Evolutionary conservation across 2,797 vertebrate species (phyloP).

Genomic region (Rhinogobio ventralis): DNA sequence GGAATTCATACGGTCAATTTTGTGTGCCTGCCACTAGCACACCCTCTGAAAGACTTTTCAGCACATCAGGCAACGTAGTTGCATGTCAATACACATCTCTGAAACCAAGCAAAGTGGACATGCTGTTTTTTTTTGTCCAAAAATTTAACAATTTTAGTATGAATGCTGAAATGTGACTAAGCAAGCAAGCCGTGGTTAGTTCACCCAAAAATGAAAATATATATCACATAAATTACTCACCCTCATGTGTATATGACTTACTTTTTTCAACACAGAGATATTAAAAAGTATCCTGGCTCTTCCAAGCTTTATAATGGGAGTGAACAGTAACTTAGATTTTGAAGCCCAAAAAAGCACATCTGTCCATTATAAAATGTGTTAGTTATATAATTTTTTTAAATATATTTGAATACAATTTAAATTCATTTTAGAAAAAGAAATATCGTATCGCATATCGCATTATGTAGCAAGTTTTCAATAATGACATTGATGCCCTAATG

Average conservation of each 20-base stretch:
- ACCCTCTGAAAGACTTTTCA: too few relatives aligned
- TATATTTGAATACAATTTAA: background rate
- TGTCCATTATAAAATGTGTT: background rate
- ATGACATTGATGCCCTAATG: too few relatives aligned
- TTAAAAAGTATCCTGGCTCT: too few relatives aligned
- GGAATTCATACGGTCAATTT: background rate
- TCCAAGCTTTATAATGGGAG: too few relatives aligned
- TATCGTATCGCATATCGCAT: background rate
- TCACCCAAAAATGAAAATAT: too few relatives aligned
- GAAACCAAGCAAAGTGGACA: background rate
- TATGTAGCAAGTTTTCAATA: too few relatives aligned
- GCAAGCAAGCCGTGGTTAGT: too few relatives aligned
- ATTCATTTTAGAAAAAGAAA: background rate
- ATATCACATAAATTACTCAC: too few relatives aligned
- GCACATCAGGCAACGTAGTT: too few relatives aligned
- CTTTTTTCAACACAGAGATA: background rate
- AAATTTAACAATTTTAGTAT: background rate
- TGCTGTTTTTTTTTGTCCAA: background rate
- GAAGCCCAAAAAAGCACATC: too few relatives aligned
- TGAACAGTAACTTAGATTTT: too few relatives aligned
- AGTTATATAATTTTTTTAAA: background rate
- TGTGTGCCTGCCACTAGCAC: too few relatives aligned
- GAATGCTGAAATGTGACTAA: background rate
- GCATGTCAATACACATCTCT: background rate
- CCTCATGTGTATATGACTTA: background rate